These are phyloP conservation scores for Crypturellus tataupa DNA, from an alignment of 2,797 vertebrate genomes.

Conservation along the genomic window DNA sequence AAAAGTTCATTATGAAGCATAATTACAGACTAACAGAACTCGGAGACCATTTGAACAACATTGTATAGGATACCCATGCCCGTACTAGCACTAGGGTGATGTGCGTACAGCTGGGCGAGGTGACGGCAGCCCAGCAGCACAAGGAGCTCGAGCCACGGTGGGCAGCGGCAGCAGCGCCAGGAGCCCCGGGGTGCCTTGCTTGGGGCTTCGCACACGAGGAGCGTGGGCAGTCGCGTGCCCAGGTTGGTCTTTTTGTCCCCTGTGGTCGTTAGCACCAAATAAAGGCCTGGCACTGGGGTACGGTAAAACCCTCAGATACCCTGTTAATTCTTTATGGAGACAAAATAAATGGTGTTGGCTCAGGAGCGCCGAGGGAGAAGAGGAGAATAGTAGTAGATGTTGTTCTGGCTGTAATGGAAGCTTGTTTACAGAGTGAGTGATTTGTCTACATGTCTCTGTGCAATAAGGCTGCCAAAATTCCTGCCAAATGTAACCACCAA, in stretches of 20 bases:
- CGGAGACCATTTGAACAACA: slow-evolving; percentile 30
- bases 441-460: not conserved
- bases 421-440: not conserved
- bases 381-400: not conserved
- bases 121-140: not conserved
- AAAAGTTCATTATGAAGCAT: not conserved
- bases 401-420: not conserved
- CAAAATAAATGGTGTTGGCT: not conserved
- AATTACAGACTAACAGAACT: slow-evolving; percentile 4
- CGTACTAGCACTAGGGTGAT: not conserved
- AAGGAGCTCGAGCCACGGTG: not conserved
- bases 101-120: not conserved
- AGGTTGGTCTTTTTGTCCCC: not conserved
- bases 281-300: not conserved
- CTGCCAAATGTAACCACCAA: not conserved
- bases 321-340: not conserved
- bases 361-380: not conserved
- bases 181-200: not conserved
- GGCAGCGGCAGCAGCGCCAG: not conserved
- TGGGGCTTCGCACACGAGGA: not conserved
- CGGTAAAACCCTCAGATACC: not conserved
- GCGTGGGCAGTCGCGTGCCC: not conserved
- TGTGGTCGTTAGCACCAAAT: not conserved
- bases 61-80: not conserved
- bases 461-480: slow-evolving; percentile 19